These are phyloP conservation scores for Trypoxylus dichotomus DNA, from an alignment of 1,140 invertebrate species.

Conservation along the genomic window DNA sequence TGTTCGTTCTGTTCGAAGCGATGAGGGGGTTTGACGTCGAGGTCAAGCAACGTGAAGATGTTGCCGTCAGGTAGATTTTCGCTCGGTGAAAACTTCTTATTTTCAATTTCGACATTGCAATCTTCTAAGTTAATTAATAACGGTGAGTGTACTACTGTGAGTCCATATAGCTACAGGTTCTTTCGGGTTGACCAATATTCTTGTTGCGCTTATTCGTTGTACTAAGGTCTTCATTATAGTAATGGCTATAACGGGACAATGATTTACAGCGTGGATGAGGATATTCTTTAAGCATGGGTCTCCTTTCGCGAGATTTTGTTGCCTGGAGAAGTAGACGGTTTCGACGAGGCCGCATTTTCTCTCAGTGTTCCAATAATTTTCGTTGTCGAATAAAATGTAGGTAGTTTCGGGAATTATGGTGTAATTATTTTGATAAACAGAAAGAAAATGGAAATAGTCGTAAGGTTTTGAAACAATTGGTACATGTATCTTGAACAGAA, in stretches of 20 bases:
- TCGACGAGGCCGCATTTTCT: neutral
- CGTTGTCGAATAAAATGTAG: neutral
- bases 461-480: neutral
- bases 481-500: neutral
- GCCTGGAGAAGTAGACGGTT: neutral
- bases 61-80: no score
- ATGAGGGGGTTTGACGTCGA: no score
- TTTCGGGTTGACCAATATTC: neutral
- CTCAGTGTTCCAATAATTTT: neutral
- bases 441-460: neutral
- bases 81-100: neutral
- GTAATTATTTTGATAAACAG: neutral
- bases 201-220: neutral
- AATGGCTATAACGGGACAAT: neutral
- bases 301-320: neutral
- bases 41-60: no score
- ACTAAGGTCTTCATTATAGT: neutral
- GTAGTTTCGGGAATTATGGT: neutral
- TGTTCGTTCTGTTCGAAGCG: no score
- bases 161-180: neutral
- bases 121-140: neutral
- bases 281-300: neutral
- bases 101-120: neutral
- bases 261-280: neutral
- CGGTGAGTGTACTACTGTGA: neutral